Base-by-base conservation (phyloP, 2,888 invertebrate genomes). In the Pterostichus niger region DNA sequence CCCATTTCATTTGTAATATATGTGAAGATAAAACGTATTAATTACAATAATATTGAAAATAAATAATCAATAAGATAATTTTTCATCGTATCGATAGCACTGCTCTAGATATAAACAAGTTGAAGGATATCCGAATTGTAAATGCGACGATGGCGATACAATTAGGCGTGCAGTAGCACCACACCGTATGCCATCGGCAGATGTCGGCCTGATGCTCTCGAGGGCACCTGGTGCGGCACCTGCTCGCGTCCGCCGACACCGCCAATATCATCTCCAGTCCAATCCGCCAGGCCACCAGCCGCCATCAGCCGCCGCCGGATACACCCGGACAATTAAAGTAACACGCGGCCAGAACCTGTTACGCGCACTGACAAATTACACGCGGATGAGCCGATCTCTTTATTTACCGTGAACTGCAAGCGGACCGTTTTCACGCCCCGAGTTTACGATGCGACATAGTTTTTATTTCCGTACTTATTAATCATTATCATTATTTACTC, bases 281-380 rank as follows among this genome's bases (percentile, higher is more conserved):
- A 9, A 9, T 56, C 56, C 56, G 9, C 56, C n/a, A 52, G 15
- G 11, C 56, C 56, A 56, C 56, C 56, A 17, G 56, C 56, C 56
- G 11, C 56, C 56, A 56, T 15, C 56, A 17, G 56, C 17, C 56
- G 49, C 40, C 40, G 40, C 75, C 49, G 75, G 75, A 75, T 75
- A 75, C 75, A 75, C 75, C 75, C 75, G 75, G 75, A 75, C 52
- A 75, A 75, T 75, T 75, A 75, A 73, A 75, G 59, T 33, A n/a
- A 64, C 64, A 64, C 64, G 75, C 56, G 15, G 76, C 52, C 76
- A n/a, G 35, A 77, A 77, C 76, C 76, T 77, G 76, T 77, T 77
- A 77, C 76, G 56, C 73, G 13, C 49, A 64, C 75, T 75, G 75
- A 75, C 75, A 75, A 75, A 75, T 75, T 75, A 75, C n/a, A 17